Evolutionary conservation across 2,888 invertebrate species (phyloP), one percentile per base, ranked within the genome.

Genomic region (Stegana nigrithorax): DNA sequence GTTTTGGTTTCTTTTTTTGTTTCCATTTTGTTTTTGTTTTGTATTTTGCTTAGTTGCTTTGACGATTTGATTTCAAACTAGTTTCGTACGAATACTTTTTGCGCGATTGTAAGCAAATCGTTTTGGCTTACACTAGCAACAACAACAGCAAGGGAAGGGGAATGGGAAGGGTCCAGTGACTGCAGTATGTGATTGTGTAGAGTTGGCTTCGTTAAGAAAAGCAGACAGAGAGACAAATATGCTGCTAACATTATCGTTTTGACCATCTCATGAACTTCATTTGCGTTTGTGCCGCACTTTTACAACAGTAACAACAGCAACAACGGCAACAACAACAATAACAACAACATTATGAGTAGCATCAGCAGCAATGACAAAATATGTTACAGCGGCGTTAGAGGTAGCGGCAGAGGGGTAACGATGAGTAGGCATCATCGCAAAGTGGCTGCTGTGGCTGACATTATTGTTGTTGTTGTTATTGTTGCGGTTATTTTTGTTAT

Each of bases 211-310:
- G n/a, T n/a, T n/a, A n/a, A n/a, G n/a, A n/a, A n/a, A n/a, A n/a
- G n/a, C n/a, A n/a, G n/a, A 17, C 21, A 25, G 47, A 55, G 32
- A 29, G 80, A 76, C 78, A 75, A 75, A 80, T 75, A 76, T 78
- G 75, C 78, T 77, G 80, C 75, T 73, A 75, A 75, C 75, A 75
- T 75, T 75, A 75, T 75, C 75, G 80, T 73, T 75, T 55, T 75
- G 80, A 75, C 75, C 75, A 75, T 75, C 75, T 75, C 78, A 78
- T 75, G 75, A 75, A 75, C 75, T 75, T 75, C 80, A 75, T 75
- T 75, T 75, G 78, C 75, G 60, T 60, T 60, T 55, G 53, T 36
- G 32, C 53, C 36, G 23, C 53, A 55, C 53, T 55, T 32, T 6
- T n/a, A n/a, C 17, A 55, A 39, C 39, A 12, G 1, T 14, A 5